Evolutionary conservation across 1,140 invertebrate genomes (phyloP).

Genomic region (Ips typographus): DNA sequence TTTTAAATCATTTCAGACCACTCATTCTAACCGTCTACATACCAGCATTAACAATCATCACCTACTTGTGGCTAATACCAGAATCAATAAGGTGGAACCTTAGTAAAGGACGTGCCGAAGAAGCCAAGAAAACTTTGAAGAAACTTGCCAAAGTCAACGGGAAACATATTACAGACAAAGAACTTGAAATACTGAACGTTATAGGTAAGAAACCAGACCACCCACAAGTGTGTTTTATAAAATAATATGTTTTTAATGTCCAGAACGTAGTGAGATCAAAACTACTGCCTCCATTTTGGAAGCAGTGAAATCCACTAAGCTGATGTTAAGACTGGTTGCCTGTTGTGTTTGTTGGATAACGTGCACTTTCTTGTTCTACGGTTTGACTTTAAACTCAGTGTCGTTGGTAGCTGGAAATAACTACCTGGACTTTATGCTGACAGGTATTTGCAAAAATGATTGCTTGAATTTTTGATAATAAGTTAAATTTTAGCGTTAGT

Average conservation of each 20-base stretch:
- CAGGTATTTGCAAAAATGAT: slow-evolving; percentile 38
- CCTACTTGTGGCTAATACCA: slow-evolving; percentile 52
- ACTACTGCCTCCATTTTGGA: slow-evolving; percentile 43
- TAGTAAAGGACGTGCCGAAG: slow-evolving; percentile 54
- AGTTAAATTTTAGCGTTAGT: slow-evolving; percentile 54
- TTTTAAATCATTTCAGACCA: slow-evolving; percentile 36
- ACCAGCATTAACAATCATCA: slow-evolving; percentile 40
- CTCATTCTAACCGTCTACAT: slow-evolving; percentile 56
- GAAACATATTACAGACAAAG: slow-evolving; percentile 57
- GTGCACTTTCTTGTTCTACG: slow-evolving; percentile 76
- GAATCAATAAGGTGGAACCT: slow-evolving; percentile 58
- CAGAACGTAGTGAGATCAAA: too few relatives aligned
- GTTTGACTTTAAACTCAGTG: slow-evolving; percentile 76
- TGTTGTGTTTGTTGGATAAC: slow-evolving; percentile 71
- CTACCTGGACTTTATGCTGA: slow-evolving; percentile 72
- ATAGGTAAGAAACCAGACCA: not conserved
- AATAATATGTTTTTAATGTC: too few relatives aligned
- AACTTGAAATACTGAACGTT: slow-evolving; percentile 51
- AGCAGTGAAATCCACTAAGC: slow-evolving; percentile 59
- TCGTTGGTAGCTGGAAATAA: slow-evolving; percentile 71
- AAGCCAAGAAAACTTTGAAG: slow-evolving; percentile 53
- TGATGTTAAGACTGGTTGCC: slow-evolving; percentile 62
- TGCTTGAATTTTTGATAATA: too few relatives aligned
- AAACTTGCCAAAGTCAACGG: slow-evolving; percentile 62
- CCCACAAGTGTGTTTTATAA: too few relatives aligned